Percentiles rank a stretch among this genome's conserved stretches.
Evolutionary conservation across 2,888 invertebrate species (phyloP).

Genomic region (Serripes groenlandicus): DNA sequence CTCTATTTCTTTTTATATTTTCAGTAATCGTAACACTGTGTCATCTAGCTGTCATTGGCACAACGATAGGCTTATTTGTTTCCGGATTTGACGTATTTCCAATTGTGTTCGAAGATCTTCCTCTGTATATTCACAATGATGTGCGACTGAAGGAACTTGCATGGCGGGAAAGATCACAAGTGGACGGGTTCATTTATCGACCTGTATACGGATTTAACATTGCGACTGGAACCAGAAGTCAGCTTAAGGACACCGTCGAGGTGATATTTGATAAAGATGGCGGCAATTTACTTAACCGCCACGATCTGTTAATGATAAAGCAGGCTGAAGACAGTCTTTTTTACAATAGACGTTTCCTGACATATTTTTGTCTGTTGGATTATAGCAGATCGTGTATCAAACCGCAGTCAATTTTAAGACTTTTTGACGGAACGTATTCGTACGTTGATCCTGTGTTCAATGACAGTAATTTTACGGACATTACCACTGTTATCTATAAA

Average conservation of each 20-base stretch:
- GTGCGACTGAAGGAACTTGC: constrained; percentile 65
- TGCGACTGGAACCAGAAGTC: constrained; percentile 64
- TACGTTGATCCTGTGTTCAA: constrained; percentile 61
- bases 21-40: constrained; percentile 63
- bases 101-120: constrained; percentile 67
- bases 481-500: constrained; percentile 63
- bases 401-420: constrained; percentile 67
- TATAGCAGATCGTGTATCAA: constrained; percentile 53
- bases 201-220: constrained; percentile 54
- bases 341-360: constrained; percentile 45
- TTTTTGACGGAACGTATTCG: constrained; percentile 72
- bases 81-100: constrained; percentile 71
- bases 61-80: constrained; percentile 60
- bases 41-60: constrained; percentile 58
- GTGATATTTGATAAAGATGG: constrained; percentile 62
- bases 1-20: constrained; percentile 33
- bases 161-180: constrained; percentile 56
- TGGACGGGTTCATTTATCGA: constrained; percentile 44
- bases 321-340: constrained; percentile 63
- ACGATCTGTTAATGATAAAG: constrained; percentile 53
- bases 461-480: constrained; percentile 51
- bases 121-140: constrained; percentile 67
- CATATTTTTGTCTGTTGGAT: constrained; percentile 62
- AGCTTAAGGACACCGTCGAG: constrained; percentile 67
- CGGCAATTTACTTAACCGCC: constrained; percentile 57